Base-by-base conservation (phyloP, 2,113 vertebrate genomes). In the Cariama cristata region DNA sequence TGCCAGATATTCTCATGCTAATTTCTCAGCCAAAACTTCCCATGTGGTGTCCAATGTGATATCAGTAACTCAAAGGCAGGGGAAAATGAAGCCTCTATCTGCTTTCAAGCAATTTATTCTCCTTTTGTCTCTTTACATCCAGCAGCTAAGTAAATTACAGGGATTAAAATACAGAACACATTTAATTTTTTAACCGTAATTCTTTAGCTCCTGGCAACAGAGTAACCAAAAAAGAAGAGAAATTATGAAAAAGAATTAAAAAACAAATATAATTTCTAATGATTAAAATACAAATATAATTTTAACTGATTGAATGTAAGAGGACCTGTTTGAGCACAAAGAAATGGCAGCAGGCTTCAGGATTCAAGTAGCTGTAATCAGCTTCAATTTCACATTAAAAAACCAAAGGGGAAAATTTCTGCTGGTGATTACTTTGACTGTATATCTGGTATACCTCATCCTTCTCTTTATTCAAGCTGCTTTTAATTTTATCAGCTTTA, bases 21-120 rank as follows among this genome's bases (percentile, higher is more conserved):
- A 97, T 97, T 98, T 96, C 84, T 94, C 88, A 97, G 93, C 96
- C 96, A 92, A 97, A 90, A 81, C 86, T 91, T 97, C 94, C 83
- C 92, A 93, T 95, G 95, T 79, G 88, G 84, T 77, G 74, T 97
- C 94, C 96, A 95, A 55, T 97, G 90, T 66, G 68, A 14, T 96
- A 93, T 81, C 85, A 90, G 80, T 91, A 93, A 94, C 84, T 97
- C 82, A 88, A 93, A 97, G 85, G 77, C 82, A 50, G 52, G 47
- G 89, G n/a, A 94, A 97, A 95, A 96, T 77, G 74, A 75, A 97
- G 86, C 33, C 79, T 86, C 79, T 95, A 63, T 93, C 73, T 89
- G 84, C 84, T 94, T 90, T 95, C 86, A 95, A 96, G 90, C 81
- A 95, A 97, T 97, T 95, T 96, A 50, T 81, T 97, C 79, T 77